phyloP scores from a whole-genome alignment of 2,888 invertebrate genomes.

The Eueremaeus valkanovi region DNA sequence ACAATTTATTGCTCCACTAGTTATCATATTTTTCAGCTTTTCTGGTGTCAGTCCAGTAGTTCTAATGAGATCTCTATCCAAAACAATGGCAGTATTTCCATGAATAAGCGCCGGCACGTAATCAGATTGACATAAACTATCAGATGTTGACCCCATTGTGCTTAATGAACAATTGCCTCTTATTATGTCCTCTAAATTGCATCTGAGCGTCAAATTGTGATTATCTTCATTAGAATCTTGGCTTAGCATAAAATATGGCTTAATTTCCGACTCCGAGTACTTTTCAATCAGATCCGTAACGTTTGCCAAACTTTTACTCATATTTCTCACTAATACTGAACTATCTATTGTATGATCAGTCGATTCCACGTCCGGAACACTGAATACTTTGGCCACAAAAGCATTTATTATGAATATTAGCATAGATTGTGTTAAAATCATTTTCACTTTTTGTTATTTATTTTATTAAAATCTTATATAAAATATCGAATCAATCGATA shows the following conservation, averaged over 20 bases:
- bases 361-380: not conserved
- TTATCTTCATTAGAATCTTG: conserved; percentile 1
- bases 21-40: conserved; percentile 4
- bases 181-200: not conserved
- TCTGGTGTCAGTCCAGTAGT: not conserved
- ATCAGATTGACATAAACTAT: conserved; percentile 14
- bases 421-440: too few relatives aligned
- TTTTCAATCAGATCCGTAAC: not conserved
- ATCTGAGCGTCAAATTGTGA: not conserved
- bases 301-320: not conserved
- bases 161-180: conserved; percentile 3
- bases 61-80: not conserved
- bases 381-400: not conserved
- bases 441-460: too few relatives aligned
- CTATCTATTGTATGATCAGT: not conserved
- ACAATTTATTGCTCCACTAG: conserved; percentile 7
- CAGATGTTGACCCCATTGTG: not conserved
- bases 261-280: not conserved
- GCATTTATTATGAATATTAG: not conserved
- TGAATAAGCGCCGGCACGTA: conserved; percentile 21
- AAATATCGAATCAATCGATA: not conserved
- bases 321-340: not conserved
- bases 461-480: too few relatives aligned
- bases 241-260: not conserved
- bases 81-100: not conserved